Evolutionary conservation across 1,140 invertebrate genomes (phyloP).

Genomic region (Eubasilissa regina): DNA sequence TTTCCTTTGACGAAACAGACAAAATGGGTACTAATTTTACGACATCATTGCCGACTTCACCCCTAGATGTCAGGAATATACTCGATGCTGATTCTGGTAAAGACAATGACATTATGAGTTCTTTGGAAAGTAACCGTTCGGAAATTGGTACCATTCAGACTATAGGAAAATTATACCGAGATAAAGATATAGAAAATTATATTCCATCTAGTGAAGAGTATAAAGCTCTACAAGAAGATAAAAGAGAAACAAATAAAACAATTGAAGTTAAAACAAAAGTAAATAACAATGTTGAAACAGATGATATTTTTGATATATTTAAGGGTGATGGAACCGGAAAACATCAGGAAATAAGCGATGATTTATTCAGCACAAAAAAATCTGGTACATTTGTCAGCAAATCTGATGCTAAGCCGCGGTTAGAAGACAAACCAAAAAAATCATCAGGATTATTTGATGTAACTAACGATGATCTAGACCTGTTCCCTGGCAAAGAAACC

Average conservation of each 20-base stretch:
- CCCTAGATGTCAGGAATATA: constrained; percentile 32
- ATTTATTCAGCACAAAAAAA: constrained; percentile 15
- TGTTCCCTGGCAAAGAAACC: constrained; percentile 30
- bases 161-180: constrained; percentile 20
- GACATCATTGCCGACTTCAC: constrained; percentile 54
- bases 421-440: constrained; percentile 25
- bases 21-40: constrained; percentile 39
- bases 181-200: constrained; percentile 20
- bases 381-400: background rate
- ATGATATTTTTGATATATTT: constrained; percentile 26
- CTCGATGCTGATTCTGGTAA: background rate
- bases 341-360: background rate
- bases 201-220: background rate
- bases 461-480: constrained; percentile 36
- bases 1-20: constrained; percentile 38
- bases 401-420: background rate
- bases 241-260: background rate
- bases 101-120: constrained; percentile 25
- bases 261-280: background rate
- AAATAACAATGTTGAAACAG: background rate
- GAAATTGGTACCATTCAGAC: constrained; percentile 22
- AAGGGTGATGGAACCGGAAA: background rate
- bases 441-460: constrained; percentile 37
- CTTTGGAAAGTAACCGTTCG: background rate
- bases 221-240: background rate